A percentile compares a stretch with the other conserved stretches of the same genome.
Conservation (phyloP, 2,888 invertebrate species). For the Arge pagana region DNA sequence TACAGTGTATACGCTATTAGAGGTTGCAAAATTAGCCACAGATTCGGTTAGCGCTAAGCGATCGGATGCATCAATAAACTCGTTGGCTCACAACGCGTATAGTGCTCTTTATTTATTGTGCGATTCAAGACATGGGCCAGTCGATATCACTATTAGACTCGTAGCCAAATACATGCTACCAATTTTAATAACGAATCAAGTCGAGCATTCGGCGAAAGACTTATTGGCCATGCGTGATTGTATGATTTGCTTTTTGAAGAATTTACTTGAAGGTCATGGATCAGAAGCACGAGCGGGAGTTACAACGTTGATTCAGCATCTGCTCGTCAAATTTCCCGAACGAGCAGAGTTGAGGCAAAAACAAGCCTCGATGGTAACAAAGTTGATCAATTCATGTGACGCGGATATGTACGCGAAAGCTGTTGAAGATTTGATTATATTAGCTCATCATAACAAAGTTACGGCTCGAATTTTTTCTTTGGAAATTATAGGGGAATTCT, state of each 20-base stretch:
- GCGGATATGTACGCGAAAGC: constrained; percentile 29
- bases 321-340: constrained; percentile 50
- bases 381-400: constrained; percentile 42
- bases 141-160: constrained; percentile 47
- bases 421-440: constrained; percentile 39
- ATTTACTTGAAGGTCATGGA: constrained; percentile 34
- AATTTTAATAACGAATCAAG: constrained; percentile 43
- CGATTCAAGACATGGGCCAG: constrained; percentile 56
- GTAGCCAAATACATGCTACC: constrained; percentile 58
- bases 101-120: constrained; percentile 53
- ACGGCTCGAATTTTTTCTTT: constrained; percentile 59
- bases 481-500: constrained; percentile 59
- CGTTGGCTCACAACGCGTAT: constrained; percentile 53
- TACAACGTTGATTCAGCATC: constrained; percentile 44
- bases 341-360: constrained; percentile 47
- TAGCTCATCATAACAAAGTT: constrained; percentile 56
- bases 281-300: constrained; percentile 39
- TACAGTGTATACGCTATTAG: constrained; percentile 50
- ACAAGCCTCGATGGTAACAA: constrained; percentile 46
- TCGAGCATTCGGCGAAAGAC: constrained; percentile 37
- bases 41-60: constrained; percentile 29
- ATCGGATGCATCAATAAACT: constrained; percentile 34
- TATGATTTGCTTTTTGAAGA: constrained; percentile 43
- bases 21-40: constrained; percentile 49
- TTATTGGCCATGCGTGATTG: constrained; percentile 41